Evolutionary conservation across 2,888 invertebrate genomes (phyloP).

Genomic region (Pegoplata infirma): DNA sequence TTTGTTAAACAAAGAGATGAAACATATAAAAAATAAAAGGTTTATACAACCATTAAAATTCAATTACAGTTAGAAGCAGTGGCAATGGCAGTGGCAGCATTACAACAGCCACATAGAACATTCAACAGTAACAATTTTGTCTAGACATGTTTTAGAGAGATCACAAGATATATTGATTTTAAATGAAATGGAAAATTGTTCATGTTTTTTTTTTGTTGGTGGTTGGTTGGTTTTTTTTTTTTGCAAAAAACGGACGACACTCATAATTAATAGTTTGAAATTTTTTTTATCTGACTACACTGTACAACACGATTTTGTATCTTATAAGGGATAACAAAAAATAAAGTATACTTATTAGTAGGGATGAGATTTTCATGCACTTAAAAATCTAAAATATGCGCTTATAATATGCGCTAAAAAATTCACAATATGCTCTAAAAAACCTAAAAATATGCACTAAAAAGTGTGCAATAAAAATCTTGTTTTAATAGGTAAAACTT

Average conservation of each 20-base stretch:
- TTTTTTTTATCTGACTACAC: conserved; percentile 14
- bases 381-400: too few relatives aligned
- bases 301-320: too few relatives aligned
- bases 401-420: too few relatives aligned
- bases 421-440: too few relatives aligned
- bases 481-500: too few relatives aligned
- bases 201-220: conserved; percentile 13
- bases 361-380: too few relatives aligned
- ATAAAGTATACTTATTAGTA: not conserved
- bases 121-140: conserved; percentile 30
- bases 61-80: conserved; percentile 50
- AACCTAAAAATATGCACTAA: too few relatives aligned
- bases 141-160: conserved; percentile 48
- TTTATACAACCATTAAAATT: conserved; percentile 60
- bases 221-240: too few relatives aligned
- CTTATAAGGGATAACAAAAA: not conserved
- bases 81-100: not conserved
- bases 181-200: conserved; percentile 60
- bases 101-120: not conserved
- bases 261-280: conserved; percentile 56
- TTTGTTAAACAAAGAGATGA: conserved; percentile 31
- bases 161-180: conserved; percentile 56
- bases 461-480: too few relatives aligned
- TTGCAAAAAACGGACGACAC: conserved; percentile 12
- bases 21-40: conserved; percentile 27